Evolutionary conservation across 2,113 vertebrate genomes (phyloP), one percentile per base, ranked within the genome.

Genomic region (Oenanthe oenanthe): DNA sequence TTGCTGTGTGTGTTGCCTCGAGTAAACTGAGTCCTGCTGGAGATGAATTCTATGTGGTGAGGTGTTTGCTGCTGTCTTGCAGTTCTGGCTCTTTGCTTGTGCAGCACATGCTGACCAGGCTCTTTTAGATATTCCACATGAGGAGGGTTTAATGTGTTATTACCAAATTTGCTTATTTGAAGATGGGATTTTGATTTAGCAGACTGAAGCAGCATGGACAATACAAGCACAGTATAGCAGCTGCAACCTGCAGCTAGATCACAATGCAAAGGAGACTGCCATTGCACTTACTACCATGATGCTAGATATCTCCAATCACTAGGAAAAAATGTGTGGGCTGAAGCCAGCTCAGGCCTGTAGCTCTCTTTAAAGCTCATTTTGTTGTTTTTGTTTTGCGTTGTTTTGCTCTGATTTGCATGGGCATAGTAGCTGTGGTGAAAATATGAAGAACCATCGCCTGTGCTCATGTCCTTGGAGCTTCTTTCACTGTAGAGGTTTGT

Each of bases 231-330:
- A n/a, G 9, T 32, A 15, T 1, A 40, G 16, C 17, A 43, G 10
- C 17, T 47, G 24, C 31, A 73, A 31, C 36, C 26, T 84, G 21
- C 36, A 45, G 32, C 3, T 81, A 50, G 29, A 38, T 74, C 20
- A 48, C 42, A 80, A 4, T 40, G 28, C 13, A 50, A 57, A 51
- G 0, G 0, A 48, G 76, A 73, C 53, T 89, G 13, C 28, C 3
- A 2, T 43, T 61, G n/a, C 0, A 0, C 12, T 57, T 31, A 48
- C 20, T 2, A 1, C 40, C 16, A 8, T 21, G 42, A 40, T 11
- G 4, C 34, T 76, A 34, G 6, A 2, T 76, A 24, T 77, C 18
- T 57, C 21, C 10, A 45, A 0, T 28, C 32, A 32, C 7, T 0
- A 11, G 14, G 15, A 67, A 61, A 42, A 85, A 80, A 65, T 13